A percentile compares a stretch with the other conserved stretches of the same genome.
These are phyloP conservation scores for Holotrichia oblita DNA, from an alignment of 1,140 invertebrate genomes.

Conservation along the genomic window DNA sequence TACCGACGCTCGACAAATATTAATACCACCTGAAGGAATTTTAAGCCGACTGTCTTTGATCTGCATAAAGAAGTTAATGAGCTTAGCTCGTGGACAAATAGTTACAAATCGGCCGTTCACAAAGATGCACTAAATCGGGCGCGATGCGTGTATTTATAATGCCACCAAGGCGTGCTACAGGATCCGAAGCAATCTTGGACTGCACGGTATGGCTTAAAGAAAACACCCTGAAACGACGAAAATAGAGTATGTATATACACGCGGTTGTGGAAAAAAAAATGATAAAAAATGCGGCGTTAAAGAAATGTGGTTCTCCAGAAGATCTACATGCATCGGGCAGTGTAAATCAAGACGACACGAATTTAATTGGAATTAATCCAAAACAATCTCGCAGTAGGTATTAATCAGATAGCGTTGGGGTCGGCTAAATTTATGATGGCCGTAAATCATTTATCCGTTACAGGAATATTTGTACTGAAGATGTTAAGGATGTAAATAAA, in stretches of 20 bases:
- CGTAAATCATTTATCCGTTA: slow-evolving; percentile 29
- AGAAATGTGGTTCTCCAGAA: background rate
- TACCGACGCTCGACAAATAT: background rate
- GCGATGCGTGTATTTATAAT: slow-evolving; percentile 25
- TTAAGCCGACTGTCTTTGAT: slow-evolving; percentile 29
- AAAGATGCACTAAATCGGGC: slow-evolving; percentile 17
- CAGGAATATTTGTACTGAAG: background rate
- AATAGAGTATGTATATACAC: slow-evolving; percentile 14
- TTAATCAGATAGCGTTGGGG: slow-evolving; percentile 28
- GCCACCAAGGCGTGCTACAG: background rate
- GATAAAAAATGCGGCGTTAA: background rate
- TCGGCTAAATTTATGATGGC: background rate
- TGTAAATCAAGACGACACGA: slow-evolving; percentile 6
- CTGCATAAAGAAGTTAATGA: slow-evolving; percentile 35
- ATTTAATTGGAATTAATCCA: slow-evolving; percentile 32
- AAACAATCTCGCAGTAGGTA: slow-evolving; percentile 32
- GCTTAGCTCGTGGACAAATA: slow-evolving; percentile 26
- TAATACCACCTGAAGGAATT: slow-evolving; percentile 33
- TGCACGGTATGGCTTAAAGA: too few relatives aligned
- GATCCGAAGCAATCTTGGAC: background rate
- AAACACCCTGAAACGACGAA: slow-evolving; percentile 22
- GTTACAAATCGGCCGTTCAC: slow-evolving; percentile 32
- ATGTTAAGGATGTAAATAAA: background rate
- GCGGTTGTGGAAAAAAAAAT: background rate
- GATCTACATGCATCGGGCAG: slow-evolving; percentile 3